Evolutionary conservation across 2,888 invertebrate species (phyloP), one percentile per base, ranked within the genome.

Genomic region (Laspeyria flexula): DNA sequence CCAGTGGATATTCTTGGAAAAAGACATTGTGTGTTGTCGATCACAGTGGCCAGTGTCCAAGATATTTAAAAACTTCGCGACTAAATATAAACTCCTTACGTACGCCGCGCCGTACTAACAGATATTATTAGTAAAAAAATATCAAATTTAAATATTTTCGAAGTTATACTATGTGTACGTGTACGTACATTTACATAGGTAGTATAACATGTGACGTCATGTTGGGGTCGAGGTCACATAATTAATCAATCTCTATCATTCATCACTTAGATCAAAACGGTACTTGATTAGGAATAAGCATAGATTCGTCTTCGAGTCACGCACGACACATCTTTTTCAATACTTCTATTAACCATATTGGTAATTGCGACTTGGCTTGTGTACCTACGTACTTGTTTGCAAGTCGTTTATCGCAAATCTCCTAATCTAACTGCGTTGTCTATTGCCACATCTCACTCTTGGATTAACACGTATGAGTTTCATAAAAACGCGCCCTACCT

Each of bases 241-340:
- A 16, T 21, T 33, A 45, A 63, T 48, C 59, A 47, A 25, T 52
- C 46, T 62, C 53, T 57, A 47, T 62, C 39, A 63, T 53, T 42
- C 11, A 10, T 49, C 37, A 38, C 38, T 34, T 46, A 25, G 51
- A 54, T 55, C 21, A 40, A 44, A 51, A 33, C 11, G 45, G 31
- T 7, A 18, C 40, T 25, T 21, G 9, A 40, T 18, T 43, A 39
- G 38, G 27, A 9, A 43, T 57, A 0, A 43, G 10, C 3, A 16
- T 4, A 34, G 18, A 34, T 34, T 1, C 25, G 13, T 31, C 13
- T 13, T 11, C 11, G 2, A 12, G 30, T 11, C 11, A 11, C 11
- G 4, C 11, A n/a, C 7, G 27, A 10, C 27, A 18, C 3, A 18
- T 3, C 18, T 18, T 18, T 18, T 5, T 5, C 18, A 18, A 18